phyloP scores from a whole-genome alignment of 2,888 invertebrate genomes.

The Gasteruption jaculator region DNA sequence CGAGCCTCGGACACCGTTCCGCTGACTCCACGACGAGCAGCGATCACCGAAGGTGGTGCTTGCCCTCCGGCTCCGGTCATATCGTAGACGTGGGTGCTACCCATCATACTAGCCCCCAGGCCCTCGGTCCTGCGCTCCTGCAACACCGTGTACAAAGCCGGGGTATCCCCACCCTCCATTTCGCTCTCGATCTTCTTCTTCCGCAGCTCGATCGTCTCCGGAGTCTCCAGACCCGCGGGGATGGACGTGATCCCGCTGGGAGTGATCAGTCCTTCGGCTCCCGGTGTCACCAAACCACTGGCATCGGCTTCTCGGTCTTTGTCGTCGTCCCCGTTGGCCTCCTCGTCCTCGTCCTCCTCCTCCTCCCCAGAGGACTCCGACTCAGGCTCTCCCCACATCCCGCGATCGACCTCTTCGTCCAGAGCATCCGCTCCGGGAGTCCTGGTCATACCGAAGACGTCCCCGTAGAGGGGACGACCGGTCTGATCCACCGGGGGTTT shows the following conservation, averaged over 20 bases:
- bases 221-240: slow-evolving; percentile 95
- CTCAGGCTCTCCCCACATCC: slow-evolving; percentile 90
- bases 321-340: slow-evolving; percentile 52
- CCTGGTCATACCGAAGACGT: slow-evolving; percentile 87
- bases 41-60: slow-evolving; percentile 56
- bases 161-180: slow-evolving; percentile 93
- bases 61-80: slow-evolving; percentile 67
- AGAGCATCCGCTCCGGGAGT: slow-evolving; percentile 64
- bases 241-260: slow-evolving; percentile 88
- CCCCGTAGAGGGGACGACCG: slow-evolving; percentile 96
- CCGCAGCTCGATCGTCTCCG: slow-evolving; percentile 95
- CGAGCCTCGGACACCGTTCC: slow-evolving; percentile 43
- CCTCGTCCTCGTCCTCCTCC: slow-evolving; percentile 64
- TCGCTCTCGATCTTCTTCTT: slow-evolving; percentile 96
- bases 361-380: slow-evolving; percentile 61
- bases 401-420: slow-evolving; percentile 88
- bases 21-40: slow-evolving; percentile 46
- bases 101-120: slow-evolving; percentile 93
- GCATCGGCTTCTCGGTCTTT: slow-evolving; percentile 62
- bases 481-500: slow-evolving; percentile 99
- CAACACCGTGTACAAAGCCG: slow-evolving; percentile 89
- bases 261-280: slow-evolving; percentile 87
- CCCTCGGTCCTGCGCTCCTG: slow-evolving; percentile 92
- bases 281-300: slow-evolving; percentile 84
- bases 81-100: slow-evolving; percentile 97